Conservation (phyloP, 2,113 vertebrate species). For the Sander vitreus region DNA sequence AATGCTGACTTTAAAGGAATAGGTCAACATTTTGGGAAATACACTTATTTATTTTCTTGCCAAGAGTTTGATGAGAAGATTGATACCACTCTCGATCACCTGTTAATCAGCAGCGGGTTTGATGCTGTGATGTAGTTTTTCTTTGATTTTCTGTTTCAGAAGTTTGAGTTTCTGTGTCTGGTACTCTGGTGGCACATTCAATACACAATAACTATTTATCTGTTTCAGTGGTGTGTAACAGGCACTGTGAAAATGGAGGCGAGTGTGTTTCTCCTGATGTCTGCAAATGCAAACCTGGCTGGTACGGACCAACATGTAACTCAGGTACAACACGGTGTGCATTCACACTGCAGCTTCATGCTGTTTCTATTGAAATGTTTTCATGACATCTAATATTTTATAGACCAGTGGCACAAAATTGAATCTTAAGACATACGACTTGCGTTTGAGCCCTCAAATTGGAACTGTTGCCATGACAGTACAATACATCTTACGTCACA, state of each 20-base stretch:
- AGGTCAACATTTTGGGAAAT: too few relatives aligned
- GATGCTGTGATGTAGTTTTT: not conserved
- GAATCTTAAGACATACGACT: not conserved
- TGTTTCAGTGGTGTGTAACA: conserved; percentile 92
- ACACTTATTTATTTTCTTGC: too few relatives aligned
- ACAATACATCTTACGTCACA: not conserved
- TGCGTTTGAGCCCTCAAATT: not conserved
- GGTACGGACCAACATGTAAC: conserved; percentile 90
- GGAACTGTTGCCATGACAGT: too few relatives aligned
- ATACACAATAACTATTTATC: not conserved
- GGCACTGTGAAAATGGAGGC: conserved; percentile 93
- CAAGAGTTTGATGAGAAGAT: too few relatives aligned
- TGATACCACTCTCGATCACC: too few relatives aligned
- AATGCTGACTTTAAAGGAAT: too few relatives aligned
- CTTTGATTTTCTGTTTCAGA: not conserved
- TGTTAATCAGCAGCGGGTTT: not conserved
- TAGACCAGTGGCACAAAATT: not conserved
- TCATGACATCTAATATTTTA: too few relatives aligned
- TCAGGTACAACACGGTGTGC: conserved; percentile 82
- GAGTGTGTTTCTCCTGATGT: conserved; percentile 89
- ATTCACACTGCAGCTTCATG: not conserved
- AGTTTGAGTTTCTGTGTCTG: not conserved
- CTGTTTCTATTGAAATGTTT: not conserved
- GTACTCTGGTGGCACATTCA: not conserved
- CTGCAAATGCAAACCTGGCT: conserved; percentile 89